phyloP scores from a whole-genome alignment of 1,140 invertebrate species.

The Nasonia longicornis region DNA sequence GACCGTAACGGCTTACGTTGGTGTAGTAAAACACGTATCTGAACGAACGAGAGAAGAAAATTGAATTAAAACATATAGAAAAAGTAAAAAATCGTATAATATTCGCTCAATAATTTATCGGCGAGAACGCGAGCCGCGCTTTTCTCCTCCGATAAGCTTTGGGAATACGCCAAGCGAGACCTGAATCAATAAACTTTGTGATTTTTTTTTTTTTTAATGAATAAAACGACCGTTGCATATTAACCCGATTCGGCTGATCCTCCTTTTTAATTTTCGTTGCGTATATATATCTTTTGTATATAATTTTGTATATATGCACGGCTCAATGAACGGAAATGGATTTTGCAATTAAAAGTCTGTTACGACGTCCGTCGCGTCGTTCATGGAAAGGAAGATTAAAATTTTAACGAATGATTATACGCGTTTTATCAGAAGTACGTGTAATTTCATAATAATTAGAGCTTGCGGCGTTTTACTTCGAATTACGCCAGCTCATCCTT shows the following conservation, averaged over 20 bases:
- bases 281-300: not conserved
- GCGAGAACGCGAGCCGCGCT: not conserved
- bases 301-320: not conserved
- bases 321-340: not conserved
- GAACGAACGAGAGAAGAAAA: slow-evolving; percentile 45
- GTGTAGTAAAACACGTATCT: slow-evolving; percentile 79
- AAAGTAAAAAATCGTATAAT: not conserved
- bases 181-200: not conserved
- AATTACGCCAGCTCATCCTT: too few relatives aligned
- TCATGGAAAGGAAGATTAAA: not conserved
- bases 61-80: not conserved
- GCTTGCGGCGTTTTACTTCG: too few relatives aligned
- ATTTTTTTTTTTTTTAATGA: not conserved
- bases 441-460: not conserved
- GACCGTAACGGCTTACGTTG: slow-evolving; percentile 71
- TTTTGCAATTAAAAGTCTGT: not conserved
- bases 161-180: not conserved
- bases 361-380: not conserved
- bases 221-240: not conserved
- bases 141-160: not conserved
- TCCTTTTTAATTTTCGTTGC: not conserved
- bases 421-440: not conserved
- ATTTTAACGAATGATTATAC: too few relatives aligned
- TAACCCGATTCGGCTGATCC: not conserved
- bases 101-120: not conserved